Base-by-base conservation (phyloP, 23 tunicate species). In the Trididemnum nubilum region DNA sequence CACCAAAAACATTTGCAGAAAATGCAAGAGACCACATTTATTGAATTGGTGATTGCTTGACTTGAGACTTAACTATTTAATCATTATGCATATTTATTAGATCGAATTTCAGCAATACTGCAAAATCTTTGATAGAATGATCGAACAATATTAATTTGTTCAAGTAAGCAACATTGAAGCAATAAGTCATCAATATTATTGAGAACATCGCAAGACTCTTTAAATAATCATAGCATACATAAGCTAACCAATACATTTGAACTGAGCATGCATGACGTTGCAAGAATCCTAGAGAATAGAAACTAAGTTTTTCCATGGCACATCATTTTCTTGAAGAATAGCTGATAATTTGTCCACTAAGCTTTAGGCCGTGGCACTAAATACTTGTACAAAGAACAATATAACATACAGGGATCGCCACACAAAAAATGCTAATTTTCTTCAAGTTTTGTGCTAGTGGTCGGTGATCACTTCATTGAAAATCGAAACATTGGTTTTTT, bases 221-320 rank as follows among this genome's bases (percentile, higher is more conserved):
- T 44, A 44, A 44, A 44, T 44, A 44, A 44, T 15, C 54, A 44
- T 7, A 44, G 15, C 54, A 44, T 44, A 44, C 9, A 15, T 44
- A 44, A 15, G 12, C 15, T 15, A 44, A 44, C 54, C 54, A 44
- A 44, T 44, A 44, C 54, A 44, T 44, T 64, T 64, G 31, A 24
- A 24, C 29, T 9, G 31, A 24, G 21, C 70, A 9, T n/a, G 70
- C 70, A 64, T 64, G 31, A 64, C 70, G 31, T 25, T 27, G 31
- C 70, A 64, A 25, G 70, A 64, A 64, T 64, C 70, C 70, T 9
- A 9, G 29, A 64, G 70, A 64, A 64, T 27, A 64, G 70, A 64
- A 21, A 64, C 70, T 64, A 21, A 64, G 70, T 64, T 64, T 64
- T 25, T 24, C 70, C 70, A 64, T n/a, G 70, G 70, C 31, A 64